Conservation (phyloP, 1,140 invertebrate genomes). For the Drosophila baimaii region DNA sequence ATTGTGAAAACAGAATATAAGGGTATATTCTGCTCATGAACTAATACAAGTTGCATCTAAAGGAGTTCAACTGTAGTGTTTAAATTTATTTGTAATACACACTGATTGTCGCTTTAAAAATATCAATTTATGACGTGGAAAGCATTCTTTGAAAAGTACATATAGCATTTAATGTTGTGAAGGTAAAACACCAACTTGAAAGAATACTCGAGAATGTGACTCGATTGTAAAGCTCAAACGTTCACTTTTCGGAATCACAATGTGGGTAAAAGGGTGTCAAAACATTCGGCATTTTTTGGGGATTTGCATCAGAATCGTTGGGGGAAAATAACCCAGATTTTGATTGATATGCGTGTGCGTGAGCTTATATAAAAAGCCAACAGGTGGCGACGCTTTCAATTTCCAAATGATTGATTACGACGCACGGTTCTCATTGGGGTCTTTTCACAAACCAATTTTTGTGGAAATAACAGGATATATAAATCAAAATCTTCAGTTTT, state of each 20-base stretch:
- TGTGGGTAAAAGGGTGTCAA: slow-evolving; percentile 19
- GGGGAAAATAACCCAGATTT: slow-evolving; percentile 26
- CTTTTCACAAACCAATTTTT: not conserved
- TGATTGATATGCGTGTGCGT: slow-evolving; percentile 23
- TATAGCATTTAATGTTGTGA: too few relatives aligned
- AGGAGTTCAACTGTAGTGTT: not conserved
- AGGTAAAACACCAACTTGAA: too few relatives aligned
- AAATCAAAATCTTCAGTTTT: too few relatives aligned
- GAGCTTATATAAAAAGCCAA: slow-evolving; percentile 30
- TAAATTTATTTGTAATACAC: not conserved
- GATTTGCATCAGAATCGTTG: slow-evolving; percentile 28
- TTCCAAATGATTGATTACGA: slow-evolving; percentile 22
- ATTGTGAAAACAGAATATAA: too few relatives aligned
- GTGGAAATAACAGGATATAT: too few relatives aligned
- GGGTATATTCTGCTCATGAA: too few relatives aligned
- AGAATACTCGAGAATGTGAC: not conserved
- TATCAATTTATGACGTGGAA: not conserved
- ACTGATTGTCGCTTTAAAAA: too few relatives aligned
- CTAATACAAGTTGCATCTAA: not conserved
- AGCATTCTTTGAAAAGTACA: too few relatives aligned
- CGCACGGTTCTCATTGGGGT: not conserved
- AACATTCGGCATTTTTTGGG: slow-evolving; percentile 7
- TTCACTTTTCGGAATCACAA: slow-evolving; percentile 9
- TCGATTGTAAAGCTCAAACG: slow-evolving; percentile 5
- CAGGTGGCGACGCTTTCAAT: slow-evolving; percentile 35